Conservation (phyloP, 2,113 vertebrate genomes). For the Paratilapia polleni region DNA sequence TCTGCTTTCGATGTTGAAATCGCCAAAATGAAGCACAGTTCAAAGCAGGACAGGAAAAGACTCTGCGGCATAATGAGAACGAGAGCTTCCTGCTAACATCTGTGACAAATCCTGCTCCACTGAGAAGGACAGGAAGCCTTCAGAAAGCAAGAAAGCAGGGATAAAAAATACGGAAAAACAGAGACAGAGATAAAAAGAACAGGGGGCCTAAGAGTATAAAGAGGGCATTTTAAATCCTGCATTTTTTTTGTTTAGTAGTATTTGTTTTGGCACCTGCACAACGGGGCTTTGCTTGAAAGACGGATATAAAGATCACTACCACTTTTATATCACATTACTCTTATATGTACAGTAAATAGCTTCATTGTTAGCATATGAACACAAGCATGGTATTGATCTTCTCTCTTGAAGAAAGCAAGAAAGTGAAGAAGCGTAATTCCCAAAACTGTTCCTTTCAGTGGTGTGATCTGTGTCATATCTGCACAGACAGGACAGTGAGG, state of each 20-base stretch:
- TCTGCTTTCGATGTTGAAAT: not conserved
- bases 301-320: not conserved
- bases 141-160: constrained; percentile 14
- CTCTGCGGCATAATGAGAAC: constrained; percentile 4
- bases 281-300: not conserved
- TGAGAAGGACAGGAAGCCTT: constrained; percentile 46
- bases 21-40: constrained; percentile 15
- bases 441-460: not conserved
- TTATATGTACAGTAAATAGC: not conserved
- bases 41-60: constrained; percentile 47
- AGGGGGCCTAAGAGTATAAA: constrained; percentile 25
- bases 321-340: not conserved
- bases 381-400: not conserved
- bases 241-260: not conserved
- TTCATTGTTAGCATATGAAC: not conserved
- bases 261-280: not conserved
- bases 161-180: constrained; percentile 16
- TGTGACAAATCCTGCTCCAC: constrained; percentile 69
- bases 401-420: not conserved
- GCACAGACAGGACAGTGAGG: constrained; percentile 12
- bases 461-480: constrained; percentile 22
- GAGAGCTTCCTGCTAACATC: constrained; percentile 53
- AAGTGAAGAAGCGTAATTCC: not conserved
- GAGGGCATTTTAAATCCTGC: constrained; percentile 11
- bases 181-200: constrained; percentile 13